Conservation (phyloP, 2,888 invertebrate genomes). For the Gerris lacustris region DNA sequence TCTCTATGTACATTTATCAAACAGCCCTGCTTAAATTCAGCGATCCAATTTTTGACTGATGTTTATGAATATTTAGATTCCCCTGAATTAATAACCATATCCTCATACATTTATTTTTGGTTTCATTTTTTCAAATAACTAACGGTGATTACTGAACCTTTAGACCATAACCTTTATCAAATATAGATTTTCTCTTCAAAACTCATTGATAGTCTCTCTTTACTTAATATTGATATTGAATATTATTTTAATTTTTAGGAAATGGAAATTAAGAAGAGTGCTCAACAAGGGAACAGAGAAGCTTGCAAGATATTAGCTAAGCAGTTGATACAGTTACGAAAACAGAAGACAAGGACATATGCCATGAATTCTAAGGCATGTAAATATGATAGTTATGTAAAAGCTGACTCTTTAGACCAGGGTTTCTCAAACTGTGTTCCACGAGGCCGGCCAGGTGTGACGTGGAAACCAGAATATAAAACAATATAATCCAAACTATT, state of each 20-base stretch:
- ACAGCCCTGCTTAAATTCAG: too few relatives aligned
- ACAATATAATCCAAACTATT: not conserved
- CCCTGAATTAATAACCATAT: too few relatives aligned
- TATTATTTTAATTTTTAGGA: constrained; percentile 44
- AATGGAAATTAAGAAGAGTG: constrained; percentile 77
- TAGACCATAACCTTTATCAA: not conserved
- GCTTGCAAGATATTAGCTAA: constrained; percentile 74
- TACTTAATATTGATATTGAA: too few relatives aligned
- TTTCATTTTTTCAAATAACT: too few relatives aligned
- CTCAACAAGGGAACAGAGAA: constrained; percentile 75
- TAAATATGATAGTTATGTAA: constrained; percentile 6
- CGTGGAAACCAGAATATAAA: not conserved
- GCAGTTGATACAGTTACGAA: constrained; percentile 73
- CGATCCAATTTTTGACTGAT: too few relatives aligned
- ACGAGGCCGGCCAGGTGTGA: not conserved
- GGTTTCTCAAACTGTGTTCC: not conserved
- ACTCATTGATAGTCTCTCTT: not conserved
- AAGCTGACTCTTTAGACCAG: constrained; percentile 2
- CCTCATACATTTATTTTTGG: too few relatives aligned
- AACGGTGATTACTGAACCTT: too few relatives aligned
- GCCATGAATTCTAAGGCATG: constrained; percentile 65
- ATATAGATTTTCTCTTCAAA: not conserved
- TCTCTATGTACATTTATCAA: too few relatives aligned
- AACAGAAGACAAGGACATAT: constrained; percentile 72
- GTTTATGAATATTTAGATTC: too few relatives aligned